Evolutionary conservation across 2,888 invertebrate genomes (phyloP).

Genomic region (Chrysolina oricalcia): DNA sequence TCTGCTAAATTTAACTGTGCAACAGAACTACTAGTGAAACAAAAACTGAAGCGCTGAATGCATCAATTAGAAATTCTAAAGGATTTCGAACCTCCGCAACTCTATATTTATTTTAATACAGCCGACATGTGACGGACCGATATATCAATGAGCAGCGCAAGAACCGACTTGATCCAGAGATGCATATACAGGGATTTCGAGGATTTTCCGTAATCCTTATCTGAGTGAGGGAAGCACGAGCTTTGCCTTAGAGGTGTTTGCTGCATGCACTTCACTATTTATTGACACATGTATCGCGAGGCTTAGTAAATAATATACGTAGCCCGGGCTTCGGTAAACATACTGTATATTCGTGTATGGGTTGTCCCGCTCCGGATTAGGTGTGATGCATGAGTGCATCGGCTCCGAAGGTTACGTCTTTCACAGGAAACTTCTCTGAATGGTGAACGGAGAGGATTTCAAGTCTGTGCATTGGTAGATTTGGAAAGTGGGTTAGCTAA

Average conservation of each 20-base stretch:
- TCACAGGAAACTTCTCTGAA: constrained; percentile 3
- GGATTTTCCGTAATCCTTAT: constrained; percentile 61
- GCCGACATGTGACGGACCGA: constrained; percentile 39
- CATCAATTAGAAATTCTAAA: too few relatives aligned
- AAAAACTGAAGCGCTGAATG: too few relatives aligned
- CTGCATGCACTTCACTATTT: constrained; percentile 60
- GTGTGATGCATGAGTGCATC: neutral
- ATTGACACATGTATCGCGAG: constrained; percentile 60
- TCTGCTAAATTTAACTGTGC: too few relatives aligned
- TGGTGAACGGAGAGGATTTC: neutral
- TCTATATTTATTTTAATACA: neutral
- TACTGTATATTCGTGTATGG: constrained; percentile 32
- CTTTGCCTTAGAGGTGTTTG: constrained; percentile 62
- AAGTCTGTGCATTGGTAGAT: neutral
- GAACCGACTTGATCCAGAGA: constrained; percentile 54
- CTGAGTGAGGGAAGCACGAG: constrained; percentile 62
- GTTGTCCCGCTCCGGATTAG: constrained; percentile 20
- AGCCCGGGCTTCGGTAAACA: constrained; percentile 42
- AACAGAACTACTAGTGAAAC: too few relatives aligned
- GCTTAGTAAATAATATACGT: constrained; percentile 60
- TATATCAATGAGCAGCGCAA: constrained; percentile 52
- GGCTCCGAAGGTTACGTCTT: neutral
- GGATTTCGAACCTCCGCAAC: too few relatives aligned
- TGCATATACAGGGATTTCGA: constrained; percentile 53
- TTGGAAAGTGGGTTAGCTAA: too few relatives aligned